Evolutionary conservation across 1,140 invertebrate species (phyloP), one percentile per base, ranked within the genome.

Genomic region (Nymphalis io): DNA sequence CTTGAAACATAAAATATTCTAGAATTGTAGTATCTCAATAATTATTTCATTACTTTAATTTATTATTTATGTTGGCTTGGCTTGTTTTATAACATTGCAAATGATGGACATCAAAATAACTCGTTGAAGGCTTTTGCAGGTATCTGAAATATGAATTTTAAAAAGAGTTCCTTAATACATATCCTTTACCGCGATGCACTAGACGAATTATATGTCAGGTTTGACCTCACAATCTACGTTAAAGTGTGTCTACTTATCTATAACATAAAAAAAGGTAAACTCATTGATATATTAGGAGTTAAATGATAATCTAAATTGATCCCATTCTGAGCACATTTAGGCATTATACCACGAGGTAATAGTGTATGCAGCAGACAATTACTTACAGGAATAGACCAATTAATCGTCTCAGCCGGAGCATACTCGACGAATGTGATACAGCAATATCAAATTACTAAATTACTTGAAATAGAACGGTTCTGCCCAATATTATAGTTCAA

Each of bases 351-450:
- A 59, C 68, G 27, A 68, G 71, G 73, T 87, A 87, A 85, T 84
- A 76, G 78, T 75, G 73, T 75, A 74, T 73, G 75, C 78, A 80
- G 77, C 61, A 73, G 72, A 81, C 81, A 82, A 85, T 85, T 84
- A 87, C 80, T 87, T 85, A 84, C 78, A 73, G 78, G 73, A 81
- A 84, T 82, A 80, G 82, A 75, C 83, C 85, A 81, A 87, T 87
- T 87, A 85, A 85, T 85, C 69, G 74, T 67, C 71, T 68, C 74
- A 78, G 72, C 59, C 66, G 57, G 62, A 72, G 58, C 73, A 71
- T 67, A 72, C 68, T 79, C 64, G 42, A 74, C 80, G 74, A 74
- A 76, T 79, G 73, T 75, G 76, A 79, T 82, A 77, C 68, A 73
- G 65, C 58, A 60, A 74, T 69, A 75, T 76, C 67, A 18, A 70